Conservation (phyloP, 1,140 invertebrate genomes). For the Aphelinus certus region DNA sequence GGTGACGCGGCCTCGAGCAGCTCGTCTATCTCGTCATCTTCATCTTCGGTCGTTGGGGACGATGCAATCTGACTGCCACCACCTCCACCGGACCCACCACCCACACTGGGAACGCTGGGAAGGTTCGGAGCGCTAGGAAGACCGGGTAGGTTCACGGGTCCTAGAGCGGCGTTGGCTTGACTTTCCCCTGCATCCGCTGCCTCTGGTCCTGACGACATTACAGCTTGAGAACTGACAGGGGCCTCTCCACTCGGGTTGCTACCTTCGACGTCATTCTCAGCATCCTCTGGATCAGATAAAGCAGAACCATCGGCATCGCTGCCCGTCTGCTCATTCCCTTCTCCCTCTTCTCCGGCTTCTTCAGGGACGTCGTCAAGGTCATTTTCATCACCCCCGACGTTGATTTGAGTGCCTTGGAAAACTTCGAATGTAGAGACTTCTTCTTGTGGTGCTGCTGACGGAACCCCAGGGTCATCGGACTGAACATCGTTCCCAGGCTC, state of each 20-base stretch:
- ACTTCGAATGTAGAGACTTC: conserved; percentile 48
- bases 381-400: conserved; percentile 37
- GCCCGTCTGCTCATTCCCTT: background rate
- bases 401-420: conserved; percentile 56
- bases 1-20: conserved; percentile 49
- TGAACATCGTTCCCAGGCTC: background rate
- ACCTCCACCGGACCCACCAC: background rate
- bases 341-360: background rate
- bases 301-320: conserved; percentile 15
- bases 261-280: conserved; percentile 1
- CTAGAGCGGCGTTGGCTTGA: conserved; percentile 41
- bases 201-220: background rate
- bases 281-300: background rate
- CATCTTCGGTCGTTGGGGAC: conserved; percentile 36
- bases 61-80: conserved; percentile 28
- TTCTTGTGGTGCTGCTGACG: background rate
- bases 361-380: background rate
- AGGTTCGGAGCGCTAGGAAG: conserved; percentile 32
- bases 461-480: background rate
- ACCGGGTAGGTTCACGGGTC: conserved; percentile 21
- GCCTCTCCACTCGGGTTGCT: background rate
- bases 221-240: conserved; percentile 2
- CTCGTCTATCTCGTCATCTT: conserved; percentile 57
- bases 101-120: background rate
- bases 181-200: conserved; percentile 28